Evolutionary conservation across 2,797 vertebrate genomes (phyloP).

Genomic region (Podarcis lilfordi): DNA sequence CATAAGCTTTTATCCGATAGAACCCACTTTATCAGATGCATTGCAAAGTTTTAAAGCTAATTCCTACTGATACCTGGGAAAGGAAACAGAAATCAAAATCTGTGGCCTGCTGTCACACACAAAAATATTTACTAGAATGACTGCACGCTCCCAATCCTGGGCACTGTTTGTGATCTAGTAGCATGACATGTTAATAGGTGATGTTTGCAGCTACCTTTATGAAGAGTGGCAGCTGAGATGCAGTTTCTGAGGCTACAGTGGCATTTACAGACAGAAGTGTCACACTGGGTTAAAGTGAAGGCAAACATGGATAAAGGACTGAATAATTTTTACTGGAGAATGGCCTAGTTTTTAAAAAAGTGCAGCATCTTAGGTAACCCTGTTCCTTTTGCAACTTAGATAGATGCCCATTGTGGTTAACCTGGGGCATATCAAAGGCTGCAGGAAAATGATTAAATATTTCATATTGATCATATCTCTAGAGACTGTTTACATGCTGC

Average conservation of each 20-base stretch:
- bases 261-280: constrained; percentile 60
- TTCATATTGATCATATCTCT: background rate
- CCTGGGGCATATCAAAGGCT: constrained; percentile 3
- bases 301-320: constrained; percentile 32
- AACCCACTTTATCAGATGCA: background rate
- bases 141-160: constrained; percentile 13
- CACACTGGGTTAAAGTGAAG: constrained; percentile 44
- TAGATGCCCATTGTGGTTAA: constrained; percentile 24
- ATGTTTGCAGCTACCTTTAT: constrained; percentile 65
- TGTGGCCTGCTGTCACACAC: background rate
- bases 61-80: background rate
- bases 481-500: background rate
- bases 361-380: constrained; percentile 25
- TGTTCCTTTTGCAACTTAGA: background rate
- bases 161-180: constrained; percentile 69
- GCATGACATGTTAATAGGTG: constrained; percentile 65
- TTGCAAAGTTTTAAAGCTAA: background rate
- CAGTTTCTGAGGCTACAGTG: constrained; percentile 68
- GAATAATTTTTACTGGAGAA: constrained; percentile 21
- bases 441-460: background rate
- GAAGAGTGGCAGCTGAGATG: constrained; percentile 69
- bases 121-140: background rate
- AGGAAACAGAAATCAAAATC: background rate
- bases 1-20: background rate
- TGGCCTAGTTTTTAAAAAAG: constrained; percentile 23